These are phyloP conservation scores for Trichogramma dendrolimi DNA, from an alignment of 2,888 invertebrate species.

Conservation along the genomic window DNA sequence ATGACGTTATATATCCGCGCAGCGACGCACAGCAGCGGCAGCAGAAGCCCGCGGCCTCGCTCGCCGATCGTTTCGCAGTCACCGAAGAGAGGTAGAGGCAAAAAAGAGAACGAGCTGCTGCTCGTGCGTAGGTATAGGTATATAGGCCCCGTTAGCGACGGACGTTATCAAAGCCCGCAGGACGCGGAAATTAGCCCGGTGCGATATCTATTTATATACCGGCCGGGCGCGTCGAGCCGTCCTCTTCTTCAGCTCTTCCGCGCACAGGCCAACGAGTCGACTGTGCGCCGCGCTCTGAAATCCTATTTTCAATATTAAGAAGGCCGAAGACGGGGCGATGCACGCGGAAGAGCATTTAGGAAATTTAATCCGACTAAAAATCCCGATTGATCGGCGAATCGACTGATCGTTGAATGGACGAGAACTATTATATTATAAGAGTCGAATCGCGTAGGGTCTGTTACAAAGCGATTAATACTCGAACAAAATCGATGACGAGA, in stretches of 20 bases:
- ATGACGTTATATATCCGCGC: background rate
- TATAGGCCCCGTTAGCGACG: too few species aligned
- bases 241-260: too few species aligned
- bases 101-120: background rate
- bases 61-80: background rate
- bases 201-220: constrained; percentile 16
- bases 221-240: background rate
- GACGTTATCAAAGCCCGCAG: background rate
- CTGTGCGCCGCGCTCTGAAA: background rate
- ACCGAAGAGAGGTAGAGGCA: background rate
- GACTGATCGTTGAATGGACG: too few species aligned
- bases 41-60: background rate
- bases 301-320: constrained; percentile 20
- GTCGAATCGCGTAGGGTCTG: too few species aligned
- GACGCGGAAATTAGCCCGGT: constrained; percentile 26
- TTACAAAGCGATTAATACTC: too few species aligned
- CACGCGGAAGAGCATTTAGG: too few species aligned
- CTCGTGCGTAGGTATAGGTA: background rate
- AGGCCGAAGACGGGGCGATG: background rate
- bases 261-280: too few species aligned
- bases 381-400: too few species aligned
- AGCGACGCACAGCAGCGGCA: background rate
- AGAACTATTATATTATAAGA: too few species aligned
- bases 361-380: too few species aligned
- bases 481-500: too few species aligned